Percentiles rank a stretch among this genome's conserved stretches.
Conservation (phyloP, 2,113 vertebrate species). For the Eclectus roratus region DNA sequence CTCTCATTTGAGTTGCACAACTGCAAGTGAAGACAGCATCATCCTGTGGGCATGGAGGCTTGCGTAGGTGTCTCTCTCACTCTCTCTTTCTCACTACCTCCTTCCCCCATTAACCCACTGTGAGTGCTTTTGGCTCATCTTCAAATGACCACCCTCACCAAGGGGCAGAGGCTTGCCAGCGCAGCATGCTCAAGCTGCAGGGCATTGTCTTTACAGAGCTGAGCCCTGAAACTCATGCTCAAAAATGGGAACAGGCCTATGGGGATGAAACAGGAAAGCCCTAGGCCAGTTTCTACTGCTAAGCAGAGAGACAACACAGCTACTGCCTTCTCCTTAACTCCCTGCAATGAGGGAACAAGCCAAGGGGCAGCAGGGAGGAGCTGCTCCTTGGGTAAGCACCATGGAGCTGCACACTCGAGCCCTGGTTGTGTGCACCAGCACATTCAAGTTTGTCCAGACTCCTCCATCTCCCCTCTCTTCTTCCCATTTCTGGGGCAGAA, state of each 20-base stretch:
- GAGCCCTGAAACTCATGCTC: neutral
- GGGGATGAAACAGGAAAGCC: neutral
- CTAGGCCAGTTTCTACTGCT: neutral
- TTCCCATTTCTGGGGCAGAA: neutral
- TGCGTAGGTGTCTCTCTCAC: neutral
- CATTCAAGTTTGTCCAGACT: neutral
- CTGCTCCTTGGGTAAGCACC: neutral
- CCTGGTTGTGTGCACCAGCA: neutral
- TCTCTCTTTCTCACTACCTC: neutral
- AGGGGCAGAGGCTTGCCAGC: neutral
- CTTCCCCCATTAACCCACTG: neutral
- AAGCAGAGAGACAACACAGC: neutral
- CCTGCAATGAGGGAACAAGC: neutral
- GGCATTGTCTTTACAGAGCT: neutral
- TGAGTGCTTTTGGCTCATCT: neutral
- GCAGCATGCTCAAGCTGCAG: fast-evolving
- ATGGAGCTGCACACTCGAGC: neutral
- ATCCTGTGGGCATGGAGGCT: fast-evolving
- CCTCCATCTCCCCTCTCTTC: neutral
- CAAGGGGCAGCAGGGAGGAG: neutral
- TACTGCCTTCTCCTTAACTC: neutral
- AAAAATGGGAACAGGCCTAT: neutral
- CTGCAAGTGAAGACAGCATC: neutral
- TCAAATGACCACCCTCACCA: neutral
- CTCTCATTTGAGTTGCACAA: neutral